Percentiles rank a stretch among this genome's conserved stretches.
phyloP scores from a whole-genome alignment of 2,888 invertebrate genomes.

The Xestia c-nigrum region DNA sequence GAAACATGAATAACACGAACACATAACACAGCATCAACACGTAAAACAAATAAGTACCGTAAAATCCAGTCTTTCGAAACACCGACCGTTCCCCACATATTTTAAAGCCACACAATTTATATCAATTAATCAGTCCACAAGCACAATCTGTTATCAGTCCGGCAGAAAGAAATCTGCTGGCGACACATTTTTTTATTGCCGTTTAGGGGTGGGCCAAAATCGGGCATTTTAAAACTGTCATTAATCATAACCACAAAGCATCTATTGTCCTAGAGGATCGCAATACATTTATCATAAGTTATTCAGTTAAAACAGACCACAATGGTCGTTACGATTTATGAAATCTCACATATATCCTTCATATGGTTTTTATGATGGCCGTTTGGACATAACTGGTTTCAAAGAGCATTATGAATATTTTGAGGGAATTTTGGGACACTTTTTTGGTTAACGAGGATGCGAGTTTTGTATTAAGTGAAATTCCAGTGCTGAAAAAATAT shows the following conservation, averaged over 20 bases:
- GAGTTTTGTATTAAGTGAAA: conserved; percentile 19
- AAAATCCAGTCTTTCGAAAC: conserved; percentile 17
- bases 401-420: conserved; percentile 45
- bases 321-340: conserved; percentile 77
- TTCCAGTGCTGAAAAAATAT: not conserved
- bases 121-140: conserved; percentile 66
- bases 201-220: conserved; percentile 65
- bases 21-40: conserved; percentile 5
- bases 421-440: conserved; percentile 29
- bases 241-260: conserved; percentile 77
- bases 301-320: conserved; percentile 68
- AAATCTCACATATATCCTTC: conserved; percentile 80
- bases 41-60: conserved; percentile 49
- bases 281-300: conserved; percentile 87
- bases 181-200: conserved; percentile 72
- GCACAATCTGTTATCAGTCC: conserved; percentile 68
- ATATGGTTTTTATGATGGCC: conserved; percentile 62
- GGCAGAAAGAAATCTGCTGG: conserved; percentile 67
- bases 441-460: conserved; percentile 25
- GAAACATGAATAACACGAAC: conserved; percentile 20
- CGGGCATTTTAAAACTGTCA: conserved; percentile 76
- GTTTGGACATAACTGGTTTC: conserved; percentile 37
- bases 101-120: conserved; percentile 60
- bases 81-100: conserved; percentile 50
- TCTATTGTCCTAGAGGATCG: conserved; percentile 76